These are phyloP conservation scores for Tragelaphus scriptus DNA, from an alignment of 2,113 vertebrate genomes.

Conservation along the genomic window DNA sequence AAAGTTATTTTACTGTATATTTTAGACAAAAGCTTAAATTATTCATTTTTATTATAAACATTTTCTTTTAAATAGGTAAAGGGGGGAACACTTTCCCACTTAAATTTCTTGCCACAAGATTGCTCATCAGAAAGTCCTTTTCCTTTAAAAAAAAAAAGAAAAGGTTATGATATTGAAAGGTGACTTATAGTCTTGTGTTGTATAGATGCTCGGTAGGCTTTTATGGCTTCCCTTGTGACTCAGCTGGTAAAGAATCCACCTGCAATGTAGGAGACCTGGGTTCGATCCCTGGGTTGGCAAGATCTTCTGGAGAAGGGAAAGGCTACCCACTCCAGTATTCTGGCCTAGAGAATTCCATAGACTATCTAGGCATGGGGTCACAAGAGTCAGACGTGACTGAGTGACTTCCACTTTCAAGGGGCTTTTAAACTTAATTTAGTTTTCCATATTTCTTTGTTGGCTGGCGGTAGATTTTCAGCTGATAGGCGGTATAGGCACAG, in stretches of 20 bases:
- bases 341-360: not conserved
- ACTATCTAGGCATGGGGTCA: not conserved
- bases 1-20: not conserved
- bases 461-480: not conserved
- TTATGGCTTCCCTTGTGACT: not conserved
- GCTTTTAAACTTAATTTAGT: constrained; percentile 14
- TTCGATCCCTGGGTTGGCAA: not conserved
- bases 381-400: not conserved
- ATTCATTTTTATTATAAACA: not conserved
- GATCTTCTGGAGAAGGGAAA: not conserved
- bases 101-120: not conserved
- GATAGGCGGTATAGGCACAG: not conserved
- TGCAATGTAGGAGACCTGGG: not conserved
- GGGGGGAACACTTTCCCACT: not conserved
- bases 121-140: not conserved
- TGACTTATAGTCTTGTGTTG: not conserved
- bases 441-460: not conserved
- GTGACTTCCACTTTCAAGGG: not conserved
- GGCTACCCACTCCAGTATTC: not conserved
- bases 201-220: not conserved
- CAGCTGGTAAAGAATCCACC: not conserved
- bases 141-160: not conserved
- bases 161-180: not conserved
- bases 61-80: constrained; percentile 19
- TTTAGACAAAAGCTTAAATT: not conserved